Evolutionary conservation across 1,140 invertebrate genomes (phyloP).

Genomic region (Drosophila repletoides): DNA sequence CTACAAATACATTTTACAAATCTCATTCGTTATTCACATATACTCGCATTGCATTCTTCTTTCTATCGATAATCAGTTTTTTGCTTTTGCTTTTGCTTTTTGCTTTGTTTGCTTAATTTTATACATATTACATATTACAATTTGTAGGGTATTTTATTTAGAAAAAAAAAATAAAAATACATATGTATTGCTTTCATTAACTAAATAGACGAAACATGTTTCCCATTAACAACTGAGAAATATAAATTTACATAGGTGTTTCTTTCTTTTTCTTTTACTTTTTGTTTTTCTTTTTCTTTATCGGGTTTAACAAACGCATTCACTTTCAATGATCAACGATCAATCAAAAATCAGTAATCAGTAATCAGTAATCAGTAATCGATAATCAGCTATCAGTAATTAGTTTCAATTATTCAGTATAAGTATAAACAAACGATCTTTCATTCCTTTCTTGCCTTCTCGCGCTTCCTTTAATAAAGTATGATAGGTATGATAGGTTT

Average conservation of each 20-base stretch:
- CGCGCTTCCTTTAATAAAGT: not conserved
- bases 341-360: slow-evolving; percentile 11
- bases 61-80: slow-evolving; percentile 10
- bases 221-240: slow-evolving; percentile 22
- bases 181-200: slow-evolving; percentile 32
- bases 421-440: slow-evolving; percentile 6
- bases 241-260: slow-evolving; percentile 18
- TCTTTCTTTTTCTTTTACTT: slow-evolving; percentile 1
- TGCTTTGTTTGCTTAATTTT: slow-evolving; percentile 20
- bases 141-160: no score
- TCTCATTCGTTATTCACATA: slow-evolving; percentile 50
- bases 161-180: slow-evolving; percentile 9
- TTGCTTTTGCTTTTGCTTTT: not conserved
- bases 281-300: not conserved
- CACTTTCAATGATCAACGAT: slow-evolving; percentile 25
- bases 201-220: slow-evolving; percentile 24
- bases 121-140: slow-evolving; percentile 37
- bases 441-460: not conserved
- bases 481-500: slow-evolving; percentile 27
- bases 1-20: slow-evolving; percentile 45
- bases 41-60: not conserved
- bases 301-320: slow-evolving; percentile 15
- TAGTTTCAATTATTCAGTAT: no score
- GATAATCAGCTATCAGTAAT: slow-evolving; percentile 14
- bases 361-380: slow-evolving; percentile 18